These are phyloP conservation scores for Hyperopisus bebe DNA, from an alignment of 2,113 vertebrate genomes.

Conservation along the genomic window DNA sequence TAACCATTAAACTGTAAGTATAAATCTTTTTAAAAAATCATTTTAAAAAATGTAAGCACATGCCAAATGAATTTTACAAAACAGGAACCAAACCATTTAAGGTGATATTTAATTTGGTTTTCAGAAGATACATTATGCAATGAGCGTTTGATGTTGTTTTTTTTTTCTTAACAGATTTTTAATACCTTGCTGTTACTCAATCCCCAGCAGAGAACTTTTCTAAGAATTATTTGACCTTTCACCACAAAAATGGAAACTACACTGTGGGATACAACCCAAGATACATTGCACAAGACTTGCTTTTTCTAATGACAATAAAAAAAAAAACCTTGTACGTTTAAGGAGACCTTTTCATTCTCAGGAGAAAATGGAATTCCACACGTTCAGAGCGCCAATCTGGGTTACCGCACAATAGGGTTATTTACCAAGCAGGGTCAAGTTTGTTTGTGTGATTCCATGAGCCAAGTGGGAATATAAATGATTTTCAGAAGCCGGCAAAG, in stretches of 20 bases:
- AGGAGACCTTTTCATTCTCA: conserved; percentile 6
- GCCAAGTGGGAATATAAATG: neutral
- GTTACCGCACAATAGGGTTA: neutral
- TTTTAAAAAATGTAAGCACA: too few relatives aligned
- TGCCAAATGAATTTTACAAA: neutral
- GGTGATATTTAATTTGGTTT: neutral
- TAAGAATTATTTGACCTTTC: conserved; percentile 16
- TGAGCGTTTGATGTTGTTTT: neutral
- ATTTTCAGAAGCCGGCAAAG: neutral
- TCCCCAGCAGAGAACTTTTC: conserved; percentile 17
- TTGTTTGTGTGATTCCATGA: neutral
- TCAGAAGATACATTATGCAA: conserved; percentile 14
- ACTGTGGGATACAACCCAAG: neutral
- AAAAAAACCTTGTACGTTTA: conserved; percentile 16
- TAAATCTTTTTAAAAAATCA: too few relatives aligned
- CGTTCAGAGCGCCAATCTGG: neutral
- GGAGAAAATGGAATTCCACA: neutral
- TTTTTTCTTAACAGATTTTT: conserved; percentile 16
- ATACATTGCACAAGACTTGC: conserved; percentile 19
- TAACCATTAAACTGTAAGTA: neutral
- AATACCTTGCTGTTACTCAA: conserved; percentile 21
- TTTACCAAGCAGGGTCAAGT: conserved; percentile 4
- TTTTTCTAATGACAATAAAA: conserved; percentile 13
- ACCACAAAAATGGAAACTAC: conserved; percentile 10
- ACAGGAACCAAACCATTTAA: neutral